Conservation (phyloP, 2,113 vertebrate genomes). For the Aix galericulata region DNA sequence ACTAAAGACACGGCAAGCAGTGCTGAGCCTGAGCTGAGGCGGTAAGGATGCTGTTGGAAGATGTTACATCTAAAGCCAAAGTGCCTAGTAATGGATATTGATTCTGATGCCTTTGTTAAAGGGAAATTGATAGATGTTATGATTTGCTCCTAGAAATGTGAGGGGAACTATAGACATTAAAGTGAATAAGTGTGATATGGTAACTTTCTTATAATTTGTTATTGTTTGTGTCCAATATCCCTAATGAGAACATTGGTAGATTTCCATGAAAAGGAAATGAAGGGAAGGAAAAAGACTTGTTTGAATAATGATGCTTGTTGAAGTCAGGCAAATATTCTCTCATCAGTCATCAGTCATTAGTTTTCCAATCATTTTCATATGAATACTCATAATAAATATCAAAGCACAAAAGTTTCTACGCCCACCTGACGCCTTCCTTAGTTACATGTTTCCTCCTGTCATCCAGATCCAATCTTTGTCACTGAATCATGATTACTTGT, state of each 20-base stretch:
- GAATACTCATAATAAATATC: not conserved
- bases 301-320: not conserved
- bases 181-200: not conserved
- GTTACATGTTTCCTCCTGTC: not conserved
- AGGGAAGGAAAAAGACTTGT: not conserved
- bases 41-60: not conserved
- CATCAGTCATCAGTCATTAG: not conserved
- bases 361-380: not conserved
- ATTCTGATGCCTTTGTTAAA: not conserved
- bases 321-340: not conserved
- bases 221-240: not conserved
- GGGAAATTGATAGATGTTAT: not conserved
- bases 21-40: not conserved
- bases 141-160: not conserved
- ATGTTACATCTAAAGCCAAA: not conserved
- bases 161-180: not conserved
- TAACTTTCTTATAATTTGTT: not conserved
- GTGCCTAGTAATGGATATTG: not conserved
- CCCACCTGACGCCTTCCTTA: not conserved
- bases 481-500: not conserved
- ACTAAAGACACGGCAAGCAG: not conserved
- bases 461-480: not conserved
- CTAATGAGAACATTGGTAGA: not conserved
- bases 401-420: not conserved
- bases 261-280: not conserved